Conservation (phyloP, 2,113 vertebrate genomes). For the Proterorhinus semilunaris region DNA sequence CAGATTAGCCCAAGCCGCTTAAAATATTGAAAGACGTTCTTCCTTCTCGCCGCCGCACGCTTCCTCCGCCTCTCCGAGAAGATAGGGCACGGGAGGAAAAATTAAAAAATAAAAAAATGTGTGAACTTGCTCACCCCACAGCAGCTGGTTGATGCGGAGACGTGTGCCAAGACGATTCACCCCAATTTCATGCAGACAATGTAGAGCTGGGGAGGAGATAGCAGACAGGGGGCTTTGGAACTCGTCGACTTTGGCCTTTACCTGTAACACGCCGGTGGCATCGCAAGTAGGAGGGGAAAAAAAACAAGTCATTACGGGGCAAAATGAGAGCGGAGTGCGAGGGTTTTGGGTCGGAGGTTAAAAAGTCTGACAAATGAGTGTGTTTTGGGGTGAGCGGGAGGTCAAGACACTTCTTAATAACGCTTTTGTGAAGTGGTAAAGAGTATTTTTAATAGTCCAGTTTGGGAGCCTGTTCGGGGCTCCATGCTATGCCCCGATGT, state of each 20-base stretch:
- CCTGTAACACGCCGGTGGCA: conserved; percentile 10
- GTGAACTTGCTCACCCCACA: conserved; percentile 65
- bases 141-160: conserved; percentile 40
- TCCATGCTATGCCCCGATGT: neutral
- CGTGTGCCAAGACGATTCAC: conserved; percentile 50
- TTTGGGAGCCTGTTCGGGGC: neutral
- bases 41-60: conserved; percentile 26
- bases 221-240: conserved; percentile 35
- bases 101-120: conserved; percentile 37
- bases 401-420: conserved; percentile 12
- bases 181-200: conserved; percentile 63
- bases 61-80: conserved; percentile 55
- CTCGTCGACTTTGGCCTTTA: conserved; percentile 52
- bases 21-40: conserved; percentile 69
- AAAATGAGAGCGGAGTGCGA: conserved; percentile 15
- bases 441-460: neutral
- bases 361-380: conserved; percentile 33
- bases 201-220: conserved; percentile 16
- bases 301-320: conserved; percentile 24
- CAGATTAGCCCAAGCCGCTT: conserved; percentile 69
- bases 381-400: conserved; percentile 32
- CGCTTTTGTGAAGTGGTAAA: neutral
- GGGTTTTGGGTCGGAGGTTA: conserved; percentile 27
- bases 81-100: conserved; percentile 30
- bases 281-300: conserved; percentile 5